Percentiles rank a stretch among this genome's conserved stretches.
Evolutionary conservation across 2,888 invertebrate genomes (phyloP).

Genomic region (Pelosia muscerda): DNA sequence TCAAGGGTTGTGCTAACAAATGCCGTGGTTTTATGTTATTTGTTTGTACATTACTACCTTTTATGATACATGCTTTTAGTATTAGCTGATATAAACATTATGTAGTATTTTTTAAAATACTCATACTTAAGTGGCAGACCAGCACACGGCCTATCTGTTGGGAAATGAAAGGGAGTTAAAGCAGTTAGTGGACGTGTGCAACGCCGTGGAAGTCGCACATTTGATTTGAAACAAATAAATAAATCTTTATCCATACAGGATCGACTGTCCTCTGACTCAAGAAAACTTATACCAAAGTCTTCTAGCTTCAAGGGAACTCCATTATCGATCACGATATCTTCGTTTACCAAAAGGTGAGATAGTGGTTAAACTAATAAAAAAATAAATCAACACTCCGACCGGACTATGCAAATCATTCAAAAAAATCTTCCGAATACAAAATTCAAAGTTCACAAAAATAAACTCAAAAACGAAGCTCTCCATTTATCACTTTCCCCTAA

Average conservation of each 20-base stretch:
- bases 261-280: not conserved
- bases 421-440: not conserved
- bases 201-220: no score
- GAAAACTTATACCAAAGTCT: no score
- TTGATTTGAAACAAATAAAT: no score
- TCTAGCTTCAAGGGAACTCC: not conserved
- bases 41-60: not conserved
- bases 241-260: no score
- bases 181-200: no score
- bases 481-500: conserved; percentile 15
- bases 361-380: no score
- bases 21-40: conserved; percentile 14
- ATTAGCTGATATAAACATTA: not conserved
- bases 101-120: no score
- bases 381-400: not conserved
- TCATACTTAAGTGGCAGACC: no score
- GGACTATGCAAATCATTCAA: not conserved
- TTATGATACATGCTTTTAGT: not conserved
- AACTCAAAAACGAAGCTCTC: not conserved
- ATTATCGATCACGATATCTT: no score
- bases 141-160: no score
- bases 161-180: no score
- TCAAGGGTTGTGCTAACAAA: conserved; percentile 40
- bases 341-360: not conserved
- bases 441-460: not conserved